Percentiles rank a stretch among this genome's conserved stretches.
Conservation (phyloP, 2,113 vertebrate species). For the Larimichthys crocea region DNA sequence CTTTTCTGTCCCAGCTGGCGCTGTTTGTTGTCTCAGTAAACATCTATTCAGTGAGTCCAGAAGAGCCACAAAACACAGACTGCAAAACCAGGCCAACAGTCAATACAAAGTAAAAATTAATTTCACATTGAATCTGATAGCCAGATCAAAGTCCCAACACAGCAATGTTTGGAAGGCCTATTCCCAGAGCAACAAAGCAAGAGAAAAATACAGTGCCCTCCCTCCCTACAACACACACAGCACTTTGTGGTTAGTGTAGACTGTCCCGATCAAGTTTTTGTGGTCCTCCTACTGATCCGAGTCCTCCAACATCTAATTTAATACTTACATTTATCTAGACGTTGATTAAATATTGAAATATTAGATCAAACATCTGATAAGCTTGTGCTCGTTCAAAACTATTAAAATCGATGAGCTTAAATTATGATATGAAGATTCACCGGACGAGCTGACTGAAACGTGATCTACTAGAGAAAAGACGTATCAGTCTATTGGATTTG, state of each 20-base stretch:
- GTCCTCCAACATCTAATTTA: background rate
- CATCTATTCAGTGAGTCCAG: background rate
- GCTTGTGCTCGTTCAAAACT: no score
- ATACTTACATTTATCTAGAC: background rate
- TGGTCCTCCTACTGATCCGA: background rate
- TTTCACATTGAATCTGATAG: background rate
- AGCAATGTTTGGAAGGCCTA: background rate
- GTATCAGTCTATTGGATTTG: background rate
- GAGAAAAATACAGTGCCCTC: background rate
- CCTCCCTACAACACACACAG: background rate
- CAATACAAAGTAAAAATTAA: background rate
- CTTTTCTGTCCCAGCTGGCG: background rate
- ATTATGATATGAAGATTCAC: no score
- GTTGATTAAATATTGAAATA: background rate
- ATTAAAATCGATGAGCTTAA: no score
- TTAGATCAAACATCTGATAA: no score
- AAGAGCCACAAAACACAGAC: background rate
- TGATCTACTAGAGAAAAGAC: no score
- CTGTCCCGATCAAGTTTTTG: background rate
- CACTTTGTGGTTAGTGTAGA: background rate
- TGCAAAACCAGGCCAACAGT: background rate
- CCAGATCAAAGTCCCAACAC: background rate
- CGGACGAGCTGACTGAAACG: no score
- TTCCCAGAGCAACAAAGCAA: background rate
- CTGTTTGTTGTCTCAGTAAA: background rate